A percentile compares a stretch with the other conserved stretches of the same genome.
phyloP scores from a whole-genome alignment of 1,140 invertebrate species.

The Philotrypesis tridentata region DNA sequence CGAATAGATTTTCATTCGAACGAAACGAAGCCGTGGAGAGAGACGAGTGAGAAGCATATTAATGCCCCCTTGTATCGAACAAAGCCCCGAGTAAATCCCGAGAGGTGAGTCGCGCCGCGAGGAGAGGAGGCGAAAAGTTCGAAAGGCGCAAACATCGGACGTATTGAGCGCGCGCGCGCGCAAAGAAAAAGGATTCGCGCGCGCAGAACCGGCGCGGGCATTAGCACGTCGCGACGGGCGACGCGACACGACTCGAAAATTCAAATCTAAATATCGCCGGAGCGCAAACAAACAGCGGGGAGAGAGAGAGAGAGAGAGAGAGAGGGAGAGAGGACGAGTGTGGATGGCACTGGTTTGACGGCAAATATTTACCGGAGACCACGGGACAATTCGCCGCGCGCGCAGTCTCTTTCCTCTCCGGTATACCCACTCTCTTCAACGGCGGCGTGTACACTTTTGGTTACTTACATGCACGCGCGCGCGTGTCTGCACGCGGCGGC shows the following conservation, averaged over 20 bases:
- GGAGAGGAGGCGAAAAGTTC: background rate
- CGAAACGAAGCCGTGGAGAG: background rate
- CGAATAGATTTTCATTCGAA: slow-evolving; percentile 7
- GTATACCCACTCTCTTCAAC: background rate
- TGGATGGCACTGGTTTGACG: slow-evolving; percentile 36
- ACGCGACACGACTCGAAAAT: slow-evolving; percentile 24
- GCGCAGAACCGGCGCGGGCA: background rate
- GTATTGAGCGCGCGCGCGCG: background rate
- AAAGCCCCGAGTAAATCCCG: background rate
- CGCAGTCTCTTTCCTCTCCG: too few species aligned
- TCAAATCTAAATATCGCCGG: slow-evolving; percentile 37
- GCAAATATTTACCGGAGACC: slow-evolving; percentile 42
- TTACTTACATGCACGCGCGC: background rate
- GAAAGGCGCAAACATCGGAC: background rate
- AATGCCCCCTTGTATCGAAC: too few species aligned
- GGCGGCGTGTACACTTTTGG: slow-evolving; percentile 1
- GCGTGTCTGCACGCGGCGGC: too few species aligned
- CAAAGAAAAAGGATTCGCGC: background rate
- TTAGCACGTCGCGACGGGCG: background rate
- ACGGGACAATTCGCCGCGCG: slow-evolving; percentile 27
- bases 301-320: background rate
- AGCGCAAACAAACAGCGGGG: slow-evolving; percentile 1
- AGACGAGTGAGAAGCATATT: background rate
- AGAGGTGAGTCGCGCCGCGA: too few species aligned
- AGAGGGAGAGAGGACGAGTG: background rate